Conservation (phyloP, 2,888 invertebrate species). For the Drosophila rellima region DNA sequence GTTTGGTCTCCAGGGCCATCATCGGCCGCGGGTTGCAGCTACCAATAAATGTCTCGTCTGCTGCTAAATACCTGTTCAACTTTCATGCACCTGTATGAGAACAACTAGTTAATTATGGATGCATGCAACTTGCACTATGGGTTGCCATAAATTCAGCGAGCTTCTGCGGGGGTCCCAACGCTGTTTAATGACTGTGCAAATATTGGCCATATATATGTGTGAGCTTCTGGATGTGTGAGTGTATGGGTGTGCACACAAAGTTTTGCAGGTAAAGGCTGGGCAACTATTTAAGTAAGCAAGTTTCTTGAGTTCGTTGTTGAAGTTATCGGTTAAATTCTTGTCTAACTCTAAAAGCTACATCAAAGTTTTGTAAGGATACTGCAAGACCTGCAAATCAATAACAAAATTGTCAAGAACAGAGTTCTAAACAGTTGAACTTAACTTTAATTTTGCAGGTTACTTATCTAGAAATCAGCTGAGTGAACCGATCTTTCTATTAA, state of each 20-base stretch:
- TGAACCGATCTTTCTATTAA: neutral
- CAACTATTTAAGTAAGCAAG: constrained; percentile 72
- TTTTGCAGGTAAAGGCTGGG: constrained; percentile 48
- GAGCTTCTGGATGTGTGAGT: constrained; percentile 1
- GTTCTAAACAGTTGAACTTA: constrained; percentile 8
- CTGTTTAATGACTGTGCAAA: constrained; percentile 77
- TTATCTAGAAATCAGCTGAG: neutral
- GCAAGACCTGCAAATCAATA: constrained; percentile 33
- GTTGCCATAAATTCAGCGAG: constrained; percentile 65
- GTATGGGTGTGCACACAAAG: constrained; percentile 42
- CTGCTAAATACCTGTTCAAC: constrained; percentile 51
- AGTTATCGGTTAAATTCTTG: constrained; percentile 56
- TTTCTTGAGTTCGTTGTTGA: constrained; percentile 47
- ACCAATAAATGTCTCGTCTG: constrained; percentile 63
- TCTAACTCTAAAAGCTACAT: constrained; percentile 21
- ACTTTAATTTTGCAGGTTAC: constrained; percentile 5
- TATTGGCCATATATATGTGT: constrained; percentile 38
- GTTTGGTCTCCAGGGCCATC: constrained; percentile 1
- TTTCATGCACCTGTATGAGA: constrained; percentile 28
- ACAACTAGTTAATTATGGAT: constrained; percentile 80
- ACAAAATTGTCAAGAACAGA: constrained; percentile 9
- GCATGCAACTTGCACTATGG: constrained; percentile 62
- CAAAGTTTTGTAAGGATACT: constrained; percentile 25
- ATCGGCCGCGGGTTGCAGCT: constrained; percentile 25
- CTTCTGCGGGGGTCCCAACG: constrained; percentile 42